Base-by-base conservation (phyloP, 2,797 vertebrate species). In the Pseudochromis fuscus region DNA sequence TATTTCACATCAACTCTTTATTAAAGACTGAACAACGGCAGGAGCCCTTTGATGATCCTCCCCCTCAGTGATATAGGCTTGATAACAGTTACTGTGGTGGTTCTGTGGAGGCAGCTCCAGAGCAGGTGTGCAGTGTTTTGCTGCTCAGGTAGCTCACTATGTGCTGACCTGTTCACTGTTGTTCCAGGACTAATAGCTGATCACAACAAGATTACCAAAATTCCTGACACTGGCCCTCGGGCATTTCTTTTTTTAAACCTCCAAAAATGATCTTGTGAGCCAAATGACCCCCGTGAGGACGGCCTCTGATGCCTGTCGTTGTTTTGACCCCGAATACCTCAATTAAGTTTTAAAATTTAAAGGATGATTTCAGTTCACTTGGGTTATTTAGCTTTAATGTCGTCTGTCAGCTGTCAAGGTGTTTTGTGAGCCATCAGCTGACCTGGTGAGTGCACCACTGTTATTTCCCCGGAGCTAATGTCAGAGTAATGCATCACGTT, bases 181-280 rank as follows among this genome's bases (percentile, higher is more conserved):
- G 88, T 90, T 89, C 71, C 77, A 64, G 74, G 74, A 85, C 87
- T 92, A 92, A 93, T 93, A 72, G 74, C 90, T 89, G 89, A 92
- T 92, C 88, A 91, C 87, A 88, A 90, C 85, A 92, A 85, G 87
- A 90, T 90, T 88, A 92, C 56, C 65, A 55, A 74, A 78, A 81
- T 76, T 81, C 73, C 86, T 84, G 74, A 84, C 87, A 85, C 51
- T 75, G 44, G 84, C 90, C 88, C 84, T 49, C 31, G 42, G 89
- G 90, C 87, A 63, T 7, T 49, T 50, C 68, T 75, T 69, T 64
- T 59, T 59, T 40, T 50, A 50, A 77, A 77, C 19, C 69, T 68
- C 63, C 24, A 53, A 72, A 74, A 8, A 53, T 58, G 24, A 70
- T 56, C 40, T 67, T 19, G 49, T 59, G 37, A 57, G 70, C 25